These are phyloP conservation scores for Saccostrea glomerata DNA, from an alignment of 1,140 invertebrate species.

Conservation along the genomic window DNA sequence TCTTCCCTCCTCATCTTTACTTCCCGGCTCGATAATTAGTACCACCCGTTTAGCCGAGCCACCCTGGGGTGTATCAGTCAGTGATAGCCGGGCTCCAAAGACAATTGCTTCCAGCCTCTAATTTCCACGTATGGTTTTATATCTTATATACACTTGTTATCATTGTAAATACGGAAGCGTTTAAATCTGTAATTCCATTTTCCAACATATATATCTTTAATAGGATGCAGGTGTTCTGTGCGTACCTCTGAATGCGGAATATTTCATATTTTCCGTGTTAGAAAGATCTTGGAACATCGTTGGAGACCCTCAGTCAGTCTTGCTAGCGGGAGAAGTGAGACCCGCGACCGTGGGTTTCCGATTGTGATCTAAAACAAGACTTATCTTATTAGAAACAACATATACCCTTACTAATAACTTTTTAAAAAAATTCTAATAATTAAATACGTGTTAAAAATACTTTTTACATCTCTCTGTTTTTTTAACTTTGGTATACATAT, in stretches of 20 bases:
- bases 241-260: background rate
- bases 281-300: no score
- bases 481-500: no score
- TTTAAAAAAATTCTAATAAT: no score
- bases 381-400: no score
- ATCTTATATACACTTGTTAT: conserved; percentile 28
- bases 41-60: background rate
- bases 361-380: no score
- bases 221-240: background rate
- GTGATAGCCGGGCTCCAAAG: background rate
- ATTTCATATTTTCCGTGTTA: background rate
- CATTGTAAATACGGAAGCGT: background rate
- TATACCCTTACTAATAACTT: no score
- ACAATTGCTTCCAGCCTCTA: background rate
- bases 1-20: background rate
- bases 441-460: no score
- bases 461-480: no score
- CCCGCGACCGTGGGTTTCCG: no score
- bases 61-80: background rate
- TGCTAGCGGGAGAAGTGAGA: no score
- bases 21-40: conserved; percentile 2
- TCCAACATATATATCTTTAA: background rate
- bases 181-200: background rate
- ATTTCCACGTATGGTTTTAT: conserved; percentile 24
- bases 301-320: no score